Base-by-base conservation (phyloP, 2,797 vertebrate species). In the Naso thynnoides region DNA sequence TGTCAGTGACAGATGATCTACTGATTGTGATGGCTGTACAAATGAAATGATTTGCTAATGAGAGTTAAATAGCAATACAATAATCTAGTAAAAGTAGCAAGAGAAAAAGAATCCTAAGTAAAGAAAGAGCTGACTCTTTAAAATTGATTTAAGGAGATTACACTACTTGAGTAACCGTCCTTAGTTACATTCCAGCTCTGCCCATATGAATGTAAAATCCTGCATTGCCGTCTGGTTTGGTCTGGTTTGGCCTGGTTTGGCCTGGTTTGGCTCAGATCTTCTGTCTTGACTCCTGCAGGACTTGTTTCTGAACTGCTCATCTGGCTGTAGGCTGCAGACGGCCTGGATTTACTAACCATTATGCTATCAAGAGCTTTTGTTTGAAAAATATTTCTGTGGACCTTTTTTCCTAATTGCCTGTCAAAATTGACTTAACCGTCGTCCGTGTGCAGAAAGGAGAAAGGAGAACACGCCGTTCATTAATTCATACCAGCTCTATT, bases 341-440 rank as follows among this genome's bases (percentile, higher is more conserved):
- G 61, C 50, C 69, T 45, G 69, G 72, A 53, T 79, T 83, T 81
- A 83, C 79, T 66, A 75, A 72, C 76, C 75, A 78, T 85, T 81
- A 83, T 77, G 60, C 75, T 39, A 77, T 85, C 81, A 74, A 44
- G 53, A 74, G 70, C 76, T 66, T 81, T 83, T 87, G 75, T 81
- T 73, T 77, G 64, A 77, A 67, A 71, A 74, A 66, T 75, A 70
- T 83, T 76, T 79, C 81, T 73, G 69, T 48, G 52, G 80, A 23
- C 31, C 60, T 78, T 85, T 73, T n/a, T 60, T 47, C 29, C 65
- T 83, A 79, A 87, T 83, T 81, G 73, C 76, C 39, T 82, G 81
- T 83, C 83, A 82, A 70, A 87, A 79, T 82, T 31, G 64, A 79
- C 70, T 79, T 57, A 61, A 65, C 41, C 44, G 7, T 69, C 64